Evolutionary conservation across 2,113 vertebrate species (phyloP).

Genomic region (Ammodytes dubius): DNA sequence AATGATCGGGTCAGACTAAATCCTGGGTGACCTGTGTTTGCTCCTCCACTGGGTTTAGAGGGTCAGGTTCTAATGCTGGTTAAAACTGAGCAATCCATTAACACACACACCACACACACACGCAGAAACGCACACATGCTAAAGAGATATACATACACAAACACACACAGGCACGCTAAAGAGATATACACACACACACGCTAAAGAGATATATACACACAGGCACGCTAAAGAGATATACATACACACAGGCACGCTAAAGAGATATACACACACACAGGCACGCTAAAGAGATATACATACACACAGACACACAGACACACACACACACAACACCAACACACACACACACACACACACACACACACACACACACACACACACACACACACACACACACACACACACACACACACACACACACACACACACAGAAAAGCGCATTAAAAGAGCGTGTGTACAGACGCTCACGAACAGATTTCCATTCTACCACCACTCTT

Average conservation of each 20-base stretch:
- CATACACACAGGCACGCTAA: too few relatives aligned
- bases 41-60: too few relatives aligned
- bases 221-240: not conserved
- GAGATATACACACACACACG: not conserved
- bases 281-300: not conserved
- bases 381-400: not conserved
- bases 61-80: too few relatives aligned
- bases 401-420: not conserved
- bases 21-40: too few relatives aligned
- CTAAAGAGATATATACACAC: not conserved
- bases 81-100: too few relatives aligned
- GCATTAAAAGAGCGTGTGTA: constrained; percentile 26
- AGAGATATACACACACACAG: not conserved
- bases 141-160: too few relatives aligned
- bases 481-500: constrained; percentile 42
- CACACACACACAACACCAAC: constrained; percentile 1
- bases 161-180: too few relatives aligned
- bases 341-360: not conserved
- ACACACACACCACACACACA: not conserved
- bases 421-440: constrained; percentile 3
- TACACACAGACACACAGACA: not conserved
- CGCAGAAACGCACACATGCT: not conserved
- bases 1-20: too few relatives aligned
- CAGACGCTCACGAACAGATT: constrained; percentile 67
- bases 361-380: not conserved